Conservation (phyloP, 2,113 vertebrate genomes). For the Rhineura floridana region DNA sequence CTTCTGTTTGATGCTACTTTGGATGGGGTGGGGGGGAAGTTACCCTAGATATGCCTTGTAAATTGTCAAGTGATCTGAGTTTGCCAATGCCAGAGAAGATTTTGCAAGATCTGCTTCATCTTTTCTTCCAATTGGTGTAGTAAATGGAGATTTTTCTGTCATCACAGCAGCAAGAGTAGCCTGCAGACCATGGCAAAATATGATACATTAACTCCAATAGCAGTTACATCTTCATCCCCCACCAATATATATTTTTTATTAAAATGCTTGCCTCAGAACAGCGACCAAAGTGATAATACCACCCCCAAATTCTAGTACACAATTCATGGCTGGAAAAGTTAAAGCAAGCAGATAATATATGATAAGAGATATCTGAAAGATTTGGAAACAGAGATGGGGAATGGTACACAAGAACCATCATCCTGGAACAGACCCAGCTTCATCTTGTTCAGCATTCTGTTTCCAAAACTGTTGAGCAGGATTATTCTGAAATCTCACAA, state of each 20-base stretch:
- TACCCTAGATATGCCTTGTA: slow-evolving; percentile 94
- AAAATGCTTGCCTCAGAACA: neutral
- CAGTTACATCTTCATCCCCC: neutral
- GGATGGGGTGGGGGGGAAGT: neutral
- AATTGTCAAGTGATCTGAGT: slow-evolving; percentile 95
- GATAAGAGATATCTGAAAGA: neutral
- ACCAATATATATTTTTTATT: neutral
- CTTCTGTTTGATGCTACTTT: neutral
- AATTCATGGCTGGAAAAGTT: neutral
- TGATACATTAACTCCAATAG: neutral
- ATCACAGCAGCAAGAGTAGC: slow-evolving; percentile 96
- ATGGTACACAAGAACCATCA: neutral
- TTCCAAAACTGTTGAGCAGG: neutral
- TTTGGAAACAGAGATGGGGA: neutral
- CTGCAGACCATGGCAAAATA: slow-evolving; percentile 71
- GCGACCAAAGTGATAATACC: neutral
- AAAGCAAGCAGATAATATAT: neutral
- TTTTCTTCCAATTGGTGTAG: slow-evolving; percentile 92
- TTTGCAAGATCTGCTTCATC: slow-evolving; percentile 96
- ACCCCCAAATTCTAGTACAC: neutral
- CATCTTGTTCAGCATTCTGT: neutral
- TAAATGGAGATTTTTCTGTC: slow-evolving; percentile 96
- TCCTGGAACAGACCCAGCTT: neutral
- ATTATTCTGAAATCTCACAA: neutral
- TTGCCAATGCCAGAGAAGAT: slow-evolving; percentile 85